A percentile compares a stretch with the other conserved stretches of the same genome.
Evolutionary conservation across 2,888 invertebrate genomes (phyloP).

Genomic region (Lycia hirtaria): DNA sequence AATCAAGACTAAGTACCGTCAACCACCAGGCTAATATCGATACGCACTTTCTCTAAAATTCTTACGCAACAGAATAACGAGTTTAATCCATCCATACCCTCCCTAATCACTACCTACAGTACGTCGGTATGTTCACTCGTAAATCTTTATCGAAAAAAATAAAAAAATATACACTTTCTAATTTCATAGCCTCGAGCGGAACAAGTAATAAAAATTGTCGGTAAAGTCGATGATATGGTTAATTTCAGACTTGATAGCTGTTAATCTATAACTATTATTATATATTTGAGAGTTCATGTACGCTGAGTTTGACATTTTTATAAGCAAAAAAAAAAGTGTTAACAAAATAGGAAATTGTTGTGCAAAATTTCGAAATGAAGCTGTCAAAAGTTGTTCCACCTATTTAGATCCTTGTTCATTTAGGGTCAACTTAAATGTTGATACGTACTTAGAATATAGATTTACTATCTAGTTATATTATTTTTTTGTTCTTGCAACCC

Average conservation of each 20-base stretch:
- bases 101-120: conserved; percentile 29
- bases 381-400: too few species aligned
- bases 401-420: too few species aligned
- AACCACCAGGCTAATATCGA: conserved; percentile 10
- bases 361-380: too few species aligned
- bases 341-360: too few species aligned
- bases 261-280: conserved; percentile 23
- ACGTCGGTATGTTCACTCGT: conserved; percentile 50
- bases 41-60: conserved; percentile 38
- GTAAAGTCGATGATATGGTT: conserved; percentile 33
- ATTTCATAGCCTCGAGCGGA: conserved; percentile 77
- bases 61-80: conserved; percentile 32
- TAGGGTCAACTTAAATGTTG: too few species aligned
- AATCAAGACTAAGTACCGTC: not conserved
- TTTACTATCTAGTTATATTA: too few species aligned
- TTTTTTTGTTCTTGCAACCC: too few species aligned
- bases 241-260: conserved; percentile 31
- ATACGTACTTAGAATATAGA: too few species aligned
- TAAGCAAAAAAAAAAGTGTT: too few species aligned
- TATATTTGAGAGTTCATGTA: not conserved
- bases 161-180: conserved; percentile 72
- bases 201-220: conserved; percentile 67
- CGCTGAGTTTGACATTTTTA: not conserved
- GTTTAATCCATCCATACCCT: conserved; percentile 29
- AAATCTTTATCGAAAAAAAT: conserved; percentile 72